Conservation (phyloP, 2,888 invertebrate species). For the Catocala nupta region DNA sequence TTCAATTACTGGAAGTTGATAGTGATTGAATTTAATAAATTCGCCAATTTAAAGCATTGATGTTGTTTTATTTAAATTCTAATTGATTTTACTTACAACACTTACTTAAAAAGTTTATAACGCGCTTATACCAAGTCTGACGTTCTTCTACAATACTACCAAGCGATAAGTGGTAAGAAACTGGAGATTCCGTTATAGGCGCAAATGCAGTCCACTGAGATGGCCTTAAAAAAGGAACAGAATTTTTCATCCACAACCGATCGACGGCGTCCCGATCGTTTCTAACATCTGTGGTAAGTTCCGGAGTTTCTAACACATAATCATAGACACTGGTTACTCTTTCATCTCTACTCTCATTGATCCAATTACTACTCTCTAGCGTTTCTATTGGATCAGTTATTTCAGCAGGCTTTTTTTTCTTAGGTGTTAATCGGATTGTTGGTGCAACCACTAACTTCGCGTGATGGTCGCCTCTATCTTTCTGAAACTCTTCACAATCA, state of each 20-base stretch:
- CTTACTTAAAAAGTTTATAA: slow-evolving; percentile 62
- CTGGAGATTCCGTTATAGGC: slow-evolving; percentile 57
- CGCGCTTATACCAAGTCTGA: slow-evolving; percentile 63
- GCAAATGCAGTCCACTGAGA: slow-evolving; percentile 63
- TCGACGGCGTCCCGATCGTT: slow-evolving; percentile 10
- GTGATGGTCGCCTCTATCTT: slow-evolving; percentile 39
- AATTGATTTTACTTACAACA: slow-evolving; percentile 69
- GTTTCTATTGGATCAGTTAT: slow-evolving; percentile 60
- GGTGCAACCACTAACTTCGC: slow-evolving; percentile 16
- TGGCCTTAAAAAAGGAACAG: slow-evolving; percentile 61
- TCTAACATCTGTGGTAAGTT: slow-evolving; percentile 16
- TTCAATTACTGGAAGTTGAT: slow-evolving; percentile 83
- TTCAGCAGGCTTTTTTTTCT: slow-evolving; percentile 22
- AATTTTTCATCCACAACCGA: slow-evolving; percentile 57
- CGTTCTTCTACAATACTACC: slow-evolving; percentile 53
- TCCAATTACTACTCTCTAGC: slow-evolving; percentile 59
- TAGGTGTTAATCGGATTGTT: slow-evolving; percentile 15
- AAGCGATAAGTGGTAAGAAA: slow-evolving; percentile 64
- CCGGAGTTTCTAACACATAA: slow-evolving; percentile 28
- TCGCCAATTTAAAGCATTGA: slow-evolving; percentile 72
- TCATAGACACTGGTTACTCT: slow-evolving; percentile 40
- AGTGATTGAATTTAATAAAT: slow-evolving; percentile 87
- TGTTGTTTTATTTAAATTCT: slow-evolving; percentile 67
- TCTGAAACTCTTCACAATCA: slow-evolving; percentile 4
- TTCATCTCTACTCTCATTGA: slow-evolving; percentile 48